These are phyloP conservation scores for Scotopteryx bipunctaria DNA, from an alignment of 2,888 invertebrate species.

Conservation along the genomic window DNA sequence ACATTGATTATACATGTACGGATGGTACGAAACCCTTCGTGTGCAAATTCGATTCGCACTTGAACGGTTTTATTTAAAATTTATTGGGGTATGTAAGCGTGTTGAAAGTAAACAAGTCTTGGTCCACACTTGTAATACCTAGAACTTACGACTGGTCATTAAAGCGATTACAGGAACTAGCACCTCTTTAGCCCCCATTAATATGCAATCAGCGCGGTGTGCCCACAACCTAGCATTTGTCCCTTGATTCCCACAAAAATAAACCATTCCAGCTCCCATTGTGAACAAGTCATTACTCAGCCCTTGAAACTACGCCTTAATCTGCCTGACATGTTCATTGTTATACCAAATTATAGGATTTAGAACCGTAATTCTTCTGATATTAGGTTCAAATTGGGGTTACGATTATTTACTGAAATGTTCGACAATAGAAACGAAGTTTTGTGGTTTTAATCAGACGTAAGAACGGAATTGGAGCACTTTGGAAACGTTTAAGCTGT, in stretches of 20 bases:
- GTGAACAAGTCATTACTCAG: slow-evolving; percentile 77
- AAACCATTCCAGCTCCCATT: slow-evolving; percentile 51
- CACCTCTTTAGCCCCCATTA: slow-evolving; percentile 11
- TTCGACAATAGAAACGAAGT: slow-evolving; percentile 29
- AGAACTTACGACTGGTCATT: not conserved
- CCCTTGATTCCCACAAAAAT: slow-evolving; percentile 35
- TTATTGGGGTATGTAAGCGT: too few species aligned
- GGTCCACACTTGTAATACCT: too few species aligned
- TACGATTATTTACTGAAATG: slow-evolving; percentile 8
- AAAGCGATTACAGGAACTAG: not conserved
- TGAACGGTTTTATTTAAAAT: too few species aligned
- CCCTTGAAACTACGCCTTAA: slow-evolving; percentile 30
- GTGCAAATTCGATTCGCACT: too few species aligned
- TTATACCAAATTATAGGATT: slow-evolving; percentile 30
- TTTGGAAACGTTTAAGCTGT: slow-evolving; percentile 28
- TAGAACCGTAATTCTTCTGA: slow-evolving; percentile 1
- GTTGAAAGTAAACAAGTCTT: too few species aligned
- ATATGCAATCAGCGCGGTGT: slow-evolving; percentile 15
- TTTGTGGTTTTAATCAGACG: slow-evolving; percentile 40
- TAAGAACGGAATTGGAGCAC: slow-evolving; percentile 33
- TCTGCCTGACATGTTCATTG: slow-evolving; percentile 68
- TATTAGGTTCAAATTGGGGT: slow-evolving; percentile 19
- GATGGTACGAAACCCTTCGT: too few species aligned
- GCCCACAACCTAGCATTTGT: slow-evolving; percentile 12
- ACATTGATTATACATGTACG: too few species aligned